Conservation (phyloP, 2,113 vertebrate genomes). For the Microcebus tavaratra region DNA sequence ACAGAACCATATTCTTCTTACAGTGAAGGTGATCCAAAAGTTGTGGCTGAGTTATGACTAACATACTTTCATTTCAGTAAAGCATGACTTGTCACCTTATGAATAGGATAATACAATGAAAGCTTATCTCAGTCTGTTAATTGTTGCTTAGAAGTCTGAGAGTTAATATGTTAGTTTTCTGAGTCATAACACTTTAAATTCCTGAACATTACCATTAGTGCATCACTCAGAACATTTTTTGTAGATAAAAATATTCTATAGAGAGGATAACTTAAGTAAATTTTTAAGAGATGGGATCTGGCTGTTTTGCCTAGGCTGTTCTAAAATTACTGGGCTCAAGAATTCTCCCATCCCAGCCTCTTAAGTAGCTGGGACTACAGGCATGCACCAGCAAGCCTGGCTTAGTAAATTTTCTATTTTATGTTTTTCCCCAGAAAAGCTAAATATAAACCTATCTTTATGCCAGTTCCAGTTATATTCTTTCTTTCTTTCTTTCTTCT, state of each 20-base stretch:
- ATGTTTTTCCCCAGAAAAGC: neutral
- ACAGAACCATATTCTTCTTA: neutral
- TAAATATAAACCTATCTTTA: conserved; percentile 19
- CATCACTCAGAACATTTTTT: conserved; percentile 20
- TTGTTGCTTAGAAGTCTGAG: conserved; percentile 50
- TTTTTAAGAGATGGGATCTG: too few species aligned
- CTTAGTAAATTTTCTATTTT: neutral
- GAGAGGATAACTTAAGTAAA: neutral
- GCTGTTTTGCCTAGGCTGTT: too few species aligned
- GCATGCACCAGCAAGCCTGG: too few species aligned
- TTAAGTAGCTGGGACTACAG: too few species aligned
- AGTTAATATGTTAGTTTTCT: conserved; percentile 49
- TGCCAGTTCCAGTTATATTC: neutral
- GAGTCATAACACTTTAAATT: conserved; percentile 48
- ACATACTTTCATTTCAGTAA: neutral
- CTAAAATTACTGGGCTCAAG: too few species aligned
- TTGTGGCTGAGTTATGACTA: conserved; percentile 27
- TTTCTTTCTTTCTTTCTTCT: too few species aligned
- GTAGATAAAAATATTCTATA: neutral
- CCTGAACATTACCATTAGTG: neutral
- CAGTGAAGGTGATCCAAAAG: neutral
- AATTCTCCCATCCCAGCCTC: too few species aligned
- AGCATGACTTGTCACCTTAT: conserved; percentile 24
- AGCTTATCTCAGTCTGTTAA: conserved; percentile 38
- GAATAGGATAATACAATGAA: neutral